These are phyloP conservation scores for Hydraecia micacea DNA, from an alignment of 2,888 invertebrate species.

Conservation along the genomic window DNA sequence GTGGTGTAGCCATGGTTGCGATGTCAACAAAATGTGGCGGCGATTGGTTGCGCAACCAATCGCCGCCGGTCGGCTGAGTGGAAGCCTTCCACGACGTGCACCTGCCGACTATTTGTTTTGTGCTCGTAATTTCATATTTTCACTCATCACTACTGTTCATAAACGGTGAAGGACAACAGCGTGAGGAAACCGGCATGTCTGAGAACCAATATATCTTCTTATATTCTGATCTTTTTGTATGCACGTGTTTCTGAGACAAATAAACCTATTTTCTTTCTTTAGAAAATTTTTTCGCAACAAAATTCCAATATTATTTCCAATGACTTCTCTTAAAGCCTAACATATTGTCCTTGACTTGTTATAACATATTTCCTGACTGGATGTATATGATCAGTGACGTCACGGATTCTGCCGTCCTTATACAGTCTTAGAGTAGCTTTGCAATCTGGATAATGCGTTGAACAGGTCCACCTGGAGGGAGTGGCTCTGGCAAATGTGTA, in stretches of 20 bases:
- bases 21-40: not conserved
- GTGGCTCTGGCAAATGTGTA: constrained; percentile 69
- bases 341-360: constrained; percentile 45
- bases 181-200: too few relatives aligned
- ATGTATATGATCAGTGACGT: constrained; percentile 53
- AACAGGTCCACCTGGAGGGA: constrained; percentile 66
- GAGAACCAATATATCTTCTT: too few relatives aligned
- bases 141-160: too few relatives aligned
- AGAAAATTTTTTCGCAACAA: not conserved
- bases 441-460: constrained; percentile 58
- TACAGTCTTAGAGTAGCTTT: constrained; percentile 44
- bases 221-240: not conserved
- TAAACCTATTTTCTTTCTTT: not conserved
- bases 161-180: too few relatives aligned
- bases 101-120: not conserved
- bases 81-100: not conserved
- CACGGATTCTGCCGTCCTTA: constrained; percentile 22
- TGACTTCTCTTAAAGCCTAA: constrained; percentile 33
- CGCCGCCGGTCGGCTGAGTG: not conserved
- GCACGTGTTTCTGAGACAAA: not conserved
- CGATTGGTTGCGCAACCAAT: not conserved
- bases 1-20: too few relatives aligned
- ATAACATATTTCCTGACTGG: constrained; percentile 51
- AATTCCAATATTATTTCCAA: not conserved
- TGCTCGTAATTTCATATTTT: not conserved